A percentile compares a stretch with the other conserved stretches of the same genome.
Conservation (phyloP, 2,797 vertebrate genomes). For the Hippoglossus hippoglossus region DNA sequence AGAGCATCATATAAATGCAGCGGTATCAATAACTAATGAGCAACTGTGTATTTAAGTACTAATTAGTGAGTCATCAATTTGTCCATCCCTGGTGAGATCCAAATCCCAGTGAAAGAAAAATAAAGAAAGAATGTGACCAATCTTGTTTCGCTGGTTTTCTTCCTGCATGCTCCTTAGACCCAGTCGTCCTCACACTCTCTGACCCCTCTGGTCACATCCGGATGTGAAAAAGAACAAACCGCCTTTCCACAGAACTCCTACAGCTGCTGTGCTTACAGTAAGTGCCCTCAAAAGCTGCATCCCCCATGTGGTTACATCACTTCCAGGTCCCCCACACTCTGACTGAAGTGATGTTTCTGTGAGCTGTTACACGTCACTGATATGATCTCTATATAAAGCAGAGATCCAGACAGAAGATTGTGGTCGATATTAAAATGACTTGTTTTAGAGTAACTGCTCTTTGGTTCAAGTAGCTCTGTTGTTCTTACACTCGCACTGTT, state of each 20-base stretch:
- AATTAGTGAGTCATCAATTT: background rate
- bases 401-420: slow-evolving; percentile 1
- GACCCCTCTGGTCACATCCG: slow-evolving; percentile 25
- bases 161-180: slow-evolving; percentile 13
- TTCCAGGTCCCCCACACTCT: slow-evolving; percentile 25
- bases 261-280: slow-evolving; percentile 31
- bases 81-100: background rate
- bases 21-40: no score
- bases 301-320: slow-evolving; percentile 54
- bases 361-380: background rate
- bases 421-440: slow-evolving; percentile 10
- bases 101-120: background rate
- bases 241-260: slow-evolving; percentile 19
- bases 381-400: slow-evolving; percentile 19
- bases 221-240: slow-evolving; percentile 14
- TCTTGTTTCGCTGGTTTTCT: background rate
- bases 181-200: slow-evolving; percentile 13
- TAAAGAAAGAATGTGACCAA: slow-evolving; percentile 14
- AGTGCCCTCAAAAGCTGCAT: slow-evolving; percentile 20
- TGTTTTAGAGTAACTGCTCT: background rate
- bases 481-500: background rate
- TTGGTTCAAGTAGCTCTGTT: slow-evolving; percentile 10
- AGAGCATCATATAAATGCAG: no score
- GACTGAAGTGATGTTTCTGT: slow-evolving; percentile 29
- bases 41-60: no score